phyloP scores from a whole-genome alignment of 2,888 invertebrate species.

The Drosophila mulleri region DNA sequence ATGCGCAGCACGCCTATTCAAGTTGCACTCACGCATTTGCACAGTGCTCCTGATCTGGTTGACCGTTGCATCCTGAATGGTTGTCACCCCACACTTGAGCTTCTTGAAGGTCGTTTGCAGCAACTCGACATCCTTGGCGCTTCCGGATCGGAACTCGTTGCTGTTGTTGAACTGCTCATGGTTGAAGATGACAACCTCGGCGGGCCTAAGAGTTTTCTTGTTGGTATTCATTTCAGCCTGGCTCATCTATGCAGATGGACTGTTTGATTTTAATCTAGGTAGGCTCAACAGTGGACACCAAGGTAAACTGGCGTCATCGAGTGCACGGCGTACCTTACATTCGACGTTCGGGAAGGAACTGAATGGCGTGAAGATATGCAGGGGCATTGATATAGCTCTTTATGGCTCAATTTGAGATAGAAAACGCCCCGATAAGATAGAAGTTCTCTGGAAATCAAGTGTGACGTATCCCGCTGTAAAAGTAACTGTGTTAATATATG shows the following conservation, averaged over 20 bases:
- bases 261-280: not conserved
- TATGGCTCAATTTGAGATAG: not conserved
- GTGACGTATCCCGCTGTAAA: no score
- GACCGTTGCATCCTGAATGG: conserved; percentile 77
- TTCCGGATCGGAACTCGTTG: conserved; percentile 78
- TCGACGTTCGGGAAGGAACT: not conserved
- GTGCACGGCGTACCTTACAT: not conserved
- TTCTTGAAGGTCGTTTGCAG: conserved; percentile 70
- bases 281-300: not conserved
- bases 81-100: conserved; percentile 76
- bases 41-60: conserved; percentile 71
- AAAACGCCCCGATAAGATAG: not conserved
- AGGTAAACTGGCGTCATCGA: not conserved
- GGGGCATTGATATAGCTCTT: not conserved
- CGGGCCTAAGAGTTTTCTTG: conserved; percentile 73
- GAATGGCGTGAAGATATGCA: not conserved
- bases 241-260: conserved; percentile 32
- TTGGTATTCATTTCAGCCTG: conserved; percentile 24
- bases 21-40: conserved; percentile 75
- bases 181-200: conserved; percentile 82
- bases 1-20: no score
- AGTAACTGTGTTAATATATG: not conserved
- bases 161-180: conserved; percentile 80
- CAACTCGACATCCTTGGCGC: conserved; percentile 75
- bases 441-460: not conserved